Evolutionary conservation across 1,140 invertebrate genomes (phyloP).

Genomic region (Leptonema lineaticorne): DNA sequence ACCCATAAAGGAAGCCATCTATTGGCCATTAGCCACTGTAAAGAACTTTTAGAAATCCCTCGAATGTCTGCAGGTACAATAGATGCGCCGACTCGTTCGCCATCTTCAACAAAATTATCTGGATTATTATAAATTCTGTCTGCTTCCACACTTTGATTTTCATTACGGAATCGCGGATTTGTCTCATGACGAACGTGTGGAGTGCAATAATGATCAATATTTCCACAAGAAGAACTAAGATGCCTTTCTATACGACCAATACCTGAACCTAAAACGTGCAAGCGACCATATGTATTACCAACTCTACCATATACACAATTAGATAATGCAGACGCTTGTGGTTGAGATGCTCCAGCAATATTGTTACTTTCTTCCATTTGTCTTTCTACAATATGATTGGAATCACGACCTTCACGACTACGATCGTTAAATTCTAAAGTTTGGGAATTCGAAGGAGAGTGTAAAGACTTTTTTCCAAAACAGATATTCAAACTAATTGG

Average conservation of each 20-base stretch:
- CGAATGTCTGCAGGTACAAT: constrained; percentile 44
- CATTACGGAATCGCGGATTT: constrained; percentile 37
- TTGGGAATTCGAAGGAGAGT: constrained; percentile 40
- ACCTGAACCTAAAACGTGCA: constrained; percentile 57
- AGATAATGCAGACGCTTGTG: constrained; percentile 39
- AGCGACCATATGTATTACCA: constrained; percentile 56
- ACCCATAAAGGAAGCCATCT: constrained; percentile 62
- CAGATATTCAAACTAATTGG: constrained; percentile 39
- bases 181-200: constrained; percentile 24
- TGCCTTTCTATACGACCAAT: constrained; percentile 60
- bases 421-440: constrained; percentile 42
- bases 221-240: constrained; percentile 58
- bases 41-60: constrained; percentile 59
- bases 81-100: constrained; percentile 27
- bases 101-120: constrained; percentile 26
- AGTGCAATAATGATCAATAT: constrained; percentile 57
- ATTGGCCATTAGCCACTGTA: constrained; percentile 60
- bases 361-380: constrained; percentile 20
- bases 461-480: constrained; percentile 36
- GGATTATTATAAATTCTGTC: constrained; percentile 37
- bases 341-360: not conserved
- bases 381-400: constrained; percentile 6
- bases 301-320: constrained; percentile 48
- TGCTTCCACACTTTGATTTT: constrained; percentile 39
- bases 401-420: constrained; percentile 30